Conservation (phyloP, 2,888 invertebrate species). For the Andricus curvator region DNA sequence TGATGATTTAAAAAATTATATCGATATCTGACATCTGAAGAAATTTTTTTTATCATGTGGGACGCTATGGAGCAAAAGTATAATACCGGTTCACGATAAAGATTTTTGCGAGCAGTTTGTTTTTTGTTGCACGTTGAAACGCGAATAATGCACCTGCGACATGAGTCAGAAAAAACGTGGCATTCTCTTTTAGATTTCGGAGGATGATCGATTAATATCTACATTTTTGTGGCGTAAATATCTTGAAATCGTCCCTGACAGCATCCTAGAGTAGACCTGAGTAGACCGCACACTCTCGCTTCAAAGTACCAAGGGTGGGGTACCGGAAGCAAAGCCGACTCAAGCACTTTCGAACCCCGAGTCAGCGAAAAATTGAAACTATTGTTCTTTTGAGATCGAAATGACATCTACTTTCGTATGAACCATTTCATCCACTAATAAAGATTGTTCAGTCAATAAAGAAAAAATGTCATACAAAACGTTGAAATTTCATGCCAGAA, state of each 20-base stretch:
- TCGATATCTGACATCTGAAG: background rate
- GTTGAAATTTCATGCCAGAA: too few species aligned
- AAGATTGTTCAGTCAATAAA: too few species aligned
- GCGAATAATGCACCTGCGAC: slow-evolving; percentile 1
- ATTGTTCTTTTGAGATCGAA: slow-evolving; percentile 1
- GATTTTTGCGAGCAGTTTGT: background rate
- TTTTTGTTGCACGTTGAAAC: background rate
- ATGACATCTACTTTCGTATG: too few species aligned
- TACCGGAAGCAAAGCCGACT: slow-evolving; percentile 59
- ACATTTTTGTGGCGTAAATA: slow-evolving; percentile 29
- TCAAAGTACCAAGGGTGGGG: slow-evolving; percentile 52
- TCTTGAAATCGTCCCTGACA: slow-evolving; percentile 20
- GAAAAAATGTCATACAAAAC: too few species aligned
- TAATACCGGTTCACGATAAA: background rate
- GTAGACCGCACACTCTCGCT: slow-evolving; percentile 34
- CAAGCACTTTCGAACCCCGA: slow-evolving; percentile 27
- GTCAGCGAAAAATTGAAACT: slow-evolving; percentile 22
- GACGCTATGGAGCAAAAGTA: background rate
- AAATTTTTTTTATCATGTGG: background rate
- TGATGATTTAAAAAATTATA: background rate
- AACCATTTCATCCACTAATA: too few species aligned
- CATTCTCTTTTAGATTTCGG: slow-evolving; percentile 21
- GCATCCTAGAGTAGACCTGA: slow-evolving; percentile 37
- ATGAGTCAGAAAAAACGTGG: background rate
- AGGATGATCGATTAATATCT: slow-evolving; percentile 28